These are phyloP conservation scores for Pomacea maculata DNA, from an alignment of 1,140 invertebrate species.

Conservation along the genomic window DNA sequence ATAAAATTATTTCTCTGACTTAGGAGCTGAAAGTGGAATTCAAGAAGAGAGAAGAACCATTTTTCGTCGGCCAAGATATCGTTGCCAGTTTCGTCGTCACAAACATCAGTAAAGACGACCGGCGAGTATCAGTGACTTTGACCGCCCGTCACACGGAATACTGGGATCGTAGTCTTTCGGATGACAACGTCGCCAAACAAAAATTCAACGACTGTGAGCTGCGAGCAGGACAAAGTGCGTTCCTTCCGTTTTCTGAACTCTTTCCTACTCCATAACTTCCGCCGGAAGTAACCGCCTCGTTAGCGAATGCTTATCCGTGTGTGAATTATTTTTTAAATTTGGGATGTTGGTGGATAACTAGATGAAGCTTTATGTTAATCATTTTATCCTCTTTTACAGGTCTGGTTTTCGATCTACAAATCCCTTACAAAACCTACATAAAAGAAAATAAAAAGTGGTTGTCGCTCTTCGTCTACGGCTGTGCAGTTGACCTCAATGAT, in stretches of 20 bases:
- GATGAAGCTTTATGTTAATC: no score
- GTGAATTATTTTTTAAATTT: no score
- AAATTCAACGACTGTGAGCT: neutral
- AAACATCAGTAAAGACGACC: conserved; percentile 8
- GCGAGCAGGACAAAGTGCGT: neutral
- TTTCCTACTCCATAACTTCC: no score
- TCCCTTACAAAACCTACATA: neutral
- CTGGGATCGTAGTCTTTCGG: neutral
- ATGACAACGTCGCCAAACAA: neutral
- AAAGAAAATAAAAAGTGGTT: neutral
- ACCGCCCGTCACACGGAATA: neutral
- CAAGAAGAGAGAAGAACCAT: neutral
- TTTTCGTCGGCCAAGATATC: conserved; percentile 6
- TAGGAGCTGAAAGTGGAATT: neutral
- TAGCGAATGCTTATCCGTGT: no score
- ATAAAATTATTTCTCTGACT: neutral
- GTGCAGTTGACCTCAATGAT: conserved; percentile 4
- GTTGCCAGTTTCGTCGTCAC: neutral
- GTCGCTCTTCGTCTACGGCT: conserved; percentile 2
- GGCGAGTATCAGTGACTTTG: neutral
- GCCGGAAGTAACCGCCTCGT: no score
- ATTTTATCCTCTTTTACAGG: neutral
- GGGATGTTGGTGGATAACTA: no score
- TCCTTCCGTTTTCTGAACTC: neutral
- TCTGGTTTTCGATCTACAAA: neutral